A percentile compares a stretch with the other conserved stretches of the same genome.
These are phyloP conservation scores for Grallaria varia DNA, from an alignment of 2,113 vertebrate genomes.

Conservation along the genomic window DNA sequence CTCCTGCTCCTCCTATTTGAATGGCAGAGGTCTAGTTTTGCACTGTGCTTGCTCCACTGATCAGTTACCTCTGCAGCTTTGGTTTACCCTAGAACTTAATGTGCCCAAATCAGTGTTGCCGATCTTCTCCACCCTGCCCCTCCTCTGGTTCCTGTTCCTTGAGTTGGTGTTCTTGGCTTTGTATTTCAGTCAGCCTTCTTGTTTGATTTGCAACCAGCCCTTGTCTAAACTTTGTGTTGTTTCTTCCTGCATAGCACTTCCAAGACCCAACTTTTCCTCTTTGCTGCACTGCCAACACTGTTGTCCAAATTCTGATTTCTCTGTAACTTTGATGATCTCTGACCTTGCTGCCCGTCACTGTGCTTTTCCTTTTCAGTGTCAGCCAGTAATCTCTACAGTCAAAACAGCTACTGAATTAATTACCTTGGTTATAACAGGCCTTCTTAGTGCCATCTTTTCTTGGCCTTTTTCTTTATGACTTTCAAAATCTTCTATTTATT, in stretches of 20 bases:
- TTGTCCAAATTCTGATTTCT: neutral
- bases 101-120: accelerated
- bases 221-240: constrained; percentile 21
- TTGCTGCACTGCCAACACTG: neutral
- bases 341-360: neutral
- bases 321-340: neutral
- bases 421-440: neutral
- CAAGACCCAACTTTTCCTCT: neutral
- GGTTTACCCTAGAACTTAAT: neutral
- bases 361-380: neutral
- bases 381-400: neutral
- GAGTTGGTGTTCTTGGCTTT: constrained; percentile 4
- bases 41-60: neutral
- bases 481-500: neutral
- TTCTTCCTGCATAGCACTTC: constrained; percentile 32
- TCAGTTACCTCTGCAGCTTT: neutral
- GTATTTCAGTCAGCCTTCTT: neutral
- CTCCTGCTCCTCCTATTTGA: neutral
- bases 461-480: neutral
- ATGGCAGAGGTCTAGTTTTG: neutral
- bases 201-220: neutral
- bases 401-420: neutral
- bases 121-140: neutral
- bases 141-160: constrained; percentile 28
- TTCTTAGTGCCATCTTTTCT: neutral